A percentile compares a stretch with the other conserved stretches of the same genome.
Evolutionary conservation across 2,113 vertebrate genomes (phyloP).

Genomic region (Dipodomys spectabilis): DNA sequence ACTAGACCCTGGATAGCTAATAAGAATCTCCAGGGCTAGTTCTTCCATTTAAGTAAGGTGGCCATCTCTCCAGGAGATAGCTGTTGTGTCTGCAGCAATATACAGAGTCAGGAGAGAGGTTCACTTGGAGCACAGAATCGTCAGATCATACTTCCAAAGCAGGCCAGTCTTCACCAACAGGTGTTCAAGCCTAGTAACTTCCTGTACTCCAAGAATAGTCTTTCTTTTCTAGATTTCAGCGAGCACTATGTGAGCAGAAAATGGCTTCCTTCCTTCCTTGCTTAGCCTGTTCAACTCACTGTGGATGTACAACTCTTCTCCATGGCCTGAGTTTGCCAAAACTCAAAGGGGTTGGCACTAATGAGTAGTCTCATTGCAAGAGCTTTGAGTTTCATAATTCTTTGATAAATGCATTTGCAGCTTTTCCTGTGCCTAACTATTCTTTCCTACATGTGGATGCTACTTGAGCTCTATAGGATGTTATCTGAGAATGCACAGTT

Average conservation of each 20-base stretch:
- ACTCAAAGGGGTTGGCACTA: background rate
- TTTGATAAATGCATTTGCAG: background rate
- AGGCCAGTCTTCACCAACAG: background rate
- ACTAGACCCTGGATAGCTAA: background rate
- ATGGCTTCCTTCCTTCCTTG: background rate
- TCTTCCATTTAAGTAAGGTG: background rate
- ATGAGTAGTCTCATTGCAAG: background rate
- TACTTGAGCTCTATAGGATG: background rate
- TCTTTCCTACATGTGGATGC: background rate
- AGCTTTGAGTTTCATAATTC: background rate
- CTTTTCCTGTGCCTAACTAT: background rate
- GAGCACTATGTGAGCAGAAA: background rate
- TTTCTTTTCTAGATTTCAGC: background rate
- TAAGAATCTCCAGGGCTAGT: background rate
- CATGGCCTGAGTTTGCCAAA: no score
- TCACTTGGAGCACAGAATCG: background rate
- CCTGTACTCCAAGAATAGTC: background rate
- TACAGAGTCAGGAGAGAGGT: background rate
- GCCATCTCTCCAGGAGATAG: background rate
- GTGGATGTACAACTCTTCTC: background rate
- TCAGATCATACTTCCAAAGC: background rate
- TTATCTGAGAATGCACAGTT: background rate
- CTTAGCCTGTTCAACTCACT: background rate
- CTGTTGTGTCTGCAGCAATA: background rate
- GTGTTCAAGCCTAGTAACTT: slow-evolving; percentile 2